Percentiles rank a stretch among this genome's conserved stretches.
Conservation (phyloP, 2,113 vertebrate species). For the Larimichthys crocea region DNA sequence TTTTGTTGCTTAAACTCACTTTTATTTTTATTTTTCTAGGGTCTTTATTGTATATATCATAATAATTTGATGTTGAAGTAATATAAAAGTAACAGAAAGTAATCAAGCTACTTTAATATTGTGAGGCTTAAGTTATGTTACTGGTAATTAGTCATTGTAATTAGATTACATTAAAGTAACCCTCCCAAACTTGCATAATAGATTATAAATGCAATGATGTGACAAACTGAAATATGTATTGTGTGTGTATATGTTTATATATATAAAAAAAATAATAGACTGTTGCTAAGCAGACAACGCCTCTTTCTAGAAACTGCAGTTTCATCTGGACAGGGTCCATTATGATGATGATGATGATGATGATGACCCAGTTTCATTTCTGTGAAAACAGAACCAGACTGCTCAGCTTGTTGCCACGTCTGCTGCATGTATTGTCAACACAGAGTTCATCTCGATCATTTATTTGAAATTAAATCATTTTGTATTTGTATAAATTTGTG, state of each 20-base stretch:
- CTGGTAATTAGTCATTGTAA: too few species aligned
- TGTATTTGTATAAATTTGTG: background rate
- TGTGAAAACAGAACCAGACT: constrained; percentile 16
- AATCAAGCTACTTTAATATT: too few species aligned
- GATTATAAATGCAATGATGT: background rate
- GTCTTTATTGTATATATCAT: too few species aligned
- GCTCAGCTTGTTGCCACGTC: background rate
- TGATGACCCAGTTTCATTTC: constrained; percentile 35
- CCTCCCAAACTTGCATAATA: too few species aligned
- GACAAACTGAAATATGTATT: background rate
- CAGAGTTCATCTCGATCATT: background rate
- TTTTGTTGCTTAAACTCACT: too few species aligned
- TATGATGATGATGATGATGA: background rate
- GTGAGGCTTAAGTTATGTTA: too few species aligned
- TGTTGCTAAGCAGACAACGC: background rate
- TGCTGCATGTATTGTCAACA: background rate
- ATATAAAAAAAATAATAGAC: background rate
- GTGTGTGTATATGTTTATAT: background rate
- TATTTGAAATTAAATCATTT: background rate
- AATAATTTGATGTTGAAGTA: too few species aligned
- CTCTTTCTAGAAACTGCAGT: background rate
- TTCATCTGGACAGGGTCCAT: background rate
- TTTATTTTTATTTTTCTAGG: too few species aligned
- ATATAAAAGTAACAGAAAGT: too few species aligned
- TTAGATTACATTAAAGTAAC: too few species aligned